phyloP scores from a whole-genome alignment of 2,113 vertebrate genomes.

The Ammospiza caudacuta region DNA sequence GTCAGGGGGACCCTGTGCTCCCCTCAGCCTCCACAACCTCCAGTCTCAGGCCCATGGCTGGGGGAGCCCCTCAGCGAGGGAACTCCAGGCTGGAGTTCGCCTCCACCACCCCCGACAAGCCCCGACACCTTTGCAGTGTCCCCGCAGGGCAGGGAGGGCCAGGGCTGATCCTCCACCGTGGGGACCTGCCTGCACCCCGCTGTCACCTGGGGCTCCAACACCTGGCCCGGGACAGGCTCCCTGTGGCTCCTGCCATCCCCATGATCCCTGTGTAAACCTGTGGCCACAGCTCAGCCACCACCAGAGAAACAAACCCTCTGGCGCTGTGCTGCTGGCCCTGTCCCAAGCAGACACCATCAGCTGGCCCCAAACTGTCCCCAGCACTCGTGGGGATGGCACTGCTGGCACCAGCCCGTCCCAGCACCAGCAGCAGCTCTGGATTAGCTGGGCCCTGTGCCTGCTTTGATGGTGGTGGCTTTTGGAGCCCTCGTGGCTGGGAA shows the following conservation, averaged over 20 bases:
- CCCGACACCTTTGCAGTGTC: accelerated
- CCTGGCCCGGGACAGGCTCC: not conserved
- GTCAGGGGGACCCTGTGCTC: not conserved
- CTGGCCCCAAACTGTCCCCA: not conserved
- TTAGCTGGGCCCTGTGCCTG: accelerated
- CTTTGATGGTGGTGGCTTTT: accelerated
- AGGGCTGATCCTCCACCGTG: not conserved
- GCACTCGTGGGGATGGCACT: accelerated
- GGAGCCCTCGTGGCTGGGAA: not conserved
- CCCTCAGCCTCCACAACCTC: accelerated
- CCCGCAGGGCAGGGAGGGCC: not conserved
- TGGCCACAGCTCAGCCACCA: not conserved
- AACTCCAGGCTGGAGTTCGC: accelerated
- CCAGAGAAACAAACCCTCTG: accelerated
- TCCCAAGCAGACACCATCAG: not conserved
- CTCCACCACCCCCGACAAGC: accelerated
- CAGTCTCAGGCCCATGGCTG: accelerated
- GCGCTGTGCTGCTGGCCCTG: not conserved
- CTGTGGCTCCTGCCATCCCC: not conserved
- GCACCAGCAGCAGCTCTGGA: accelerated
- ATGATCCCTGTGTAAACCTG: not conserved
- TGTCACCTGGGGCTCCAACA: not conserved
- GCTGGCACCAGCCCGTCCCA: not conserved
- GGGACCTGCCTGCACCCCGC: not conserved
- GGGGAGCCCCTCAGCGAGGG: not conserved